Conservation (phyloP, 92 coral and sea anemone genomes). For the Nematostella vectensis region DNA sequence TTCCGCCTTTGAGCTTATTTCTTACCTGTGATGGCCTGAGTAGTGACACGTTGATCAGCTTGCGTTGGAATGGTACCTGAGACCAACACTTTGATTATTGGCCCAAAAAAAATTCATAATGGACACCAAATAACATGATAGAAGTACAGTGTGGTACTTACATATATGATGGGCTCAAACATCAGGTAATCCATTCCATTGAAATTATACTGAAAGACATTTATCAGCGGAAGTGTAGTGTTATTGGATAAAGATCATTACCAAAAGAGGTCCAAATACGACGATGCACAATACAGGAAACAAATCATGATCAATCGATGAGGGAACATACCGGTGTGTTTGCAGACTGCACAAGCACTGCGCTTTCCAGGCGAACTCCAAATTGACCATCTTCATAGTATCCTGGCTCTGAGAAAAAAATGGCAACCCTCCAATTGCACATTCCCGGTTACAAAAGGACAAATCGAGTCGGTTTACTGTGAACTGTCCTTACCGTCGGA, state of each 20-base stretch:
- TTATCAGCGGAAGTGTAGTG: too few relatives aligned
- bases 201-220: conserved; percentile 53
- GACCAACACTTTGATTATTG: too few relatives aligned
- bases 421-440: neutral
- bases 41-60: conserved; percentile 67
- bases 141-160: too few relatives aligned
- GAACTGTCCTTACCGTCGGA: conserved; percentile 38
- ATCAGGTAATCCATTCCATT: conserved; percentile 57
- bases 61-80: conserved; percentile 80
- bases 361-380: conserved; percentile 89
- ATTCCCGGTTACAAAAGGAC: neutral
- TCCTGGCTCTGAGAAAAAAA: conserved; percentile 63
- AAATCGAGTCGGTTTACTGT: neutral
- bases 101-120: too few relatives aligned
- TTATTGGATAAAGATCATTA: too few relatives aligned
- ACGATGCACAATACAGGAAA: too few relatives aligned
- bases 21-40: conserved; percentile 80
- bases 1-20: too few relatives aligned
- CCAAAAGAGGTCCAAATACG: conserved; percentile 1
- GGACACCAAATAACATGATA: too few relatives aligned
- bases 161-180: conserved; percentile 64
- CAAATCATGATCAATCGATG: too few relatives aligned
- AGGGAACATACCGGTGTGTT: conserved; percentile 83
- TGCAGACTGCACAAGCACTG: conserved; percentile 77
- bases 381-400: conserved; percentile 87